Percentiles rank a stretch among this genome's conserved stretches.
These are phyloP conservation scores for Irena cyanogastra DNA, from an alignment of 2,113 vertebrate species.

Conservation along the genomic window DNA sequence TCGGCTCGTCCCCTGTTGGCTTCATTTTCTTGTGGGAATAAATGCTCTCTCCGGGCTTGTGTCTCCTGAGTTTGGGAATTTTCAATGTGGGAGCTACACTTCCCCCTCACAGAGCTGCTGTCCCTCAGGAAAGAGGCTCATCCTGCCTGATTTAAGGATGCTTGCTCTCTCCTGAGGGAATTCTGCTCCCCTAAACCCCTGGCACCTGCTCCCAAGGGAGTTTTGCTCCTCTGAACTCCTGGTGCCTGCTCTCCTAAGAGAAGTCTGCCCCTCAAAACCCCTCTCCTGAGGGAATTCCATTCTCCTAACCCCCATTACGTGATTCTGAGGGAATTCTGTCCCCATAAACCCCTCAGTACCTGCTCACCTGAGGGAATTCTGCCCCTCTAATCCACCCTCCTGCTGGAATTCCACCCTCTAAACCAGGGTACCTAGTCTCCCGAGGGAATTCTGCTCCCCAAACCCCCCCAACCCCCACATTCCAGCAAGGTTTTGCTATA, in stretches of 20 bases:
- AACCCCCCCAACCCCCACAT: fast-evolving
- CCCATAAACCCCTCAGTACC: not conserved
- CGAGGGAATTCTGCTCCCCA: not conserved
- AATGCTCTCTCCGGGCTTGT: not conserved
- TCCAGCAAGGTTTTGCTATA: fast-evolving
- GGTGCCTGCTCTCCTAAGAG: not conserved
- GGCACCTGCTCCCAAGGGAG: not conserved
- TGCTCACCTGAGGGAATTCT: not conserved
- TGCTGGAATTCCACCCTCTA: not conserved
- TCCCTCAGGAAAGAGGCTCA: not conserved
- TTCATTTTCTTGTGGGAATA: slow-evolving; percentile 4
- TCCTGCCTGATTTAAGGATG: not conserved
- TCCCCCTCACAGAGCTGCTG: not conserved
- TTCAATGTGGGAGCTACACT: fast-evolving
- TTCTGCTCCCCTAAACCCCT: too few species aligned
- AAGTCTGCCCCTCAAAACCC: too few species aligned
- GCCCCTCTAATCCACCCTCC: not conserved
- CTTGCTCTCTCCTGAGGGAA: not conserved
- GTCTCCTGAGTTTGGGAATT: not conserved
- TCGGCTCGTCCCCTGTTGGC: not conserved
- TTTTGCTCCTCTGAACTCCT: not conserved
- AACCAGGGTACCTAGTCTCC: not conserved
- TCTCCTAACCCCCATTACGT: not conserved
- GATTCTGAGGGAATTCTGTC: not conserved
- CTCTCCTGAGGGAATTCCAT: not conserved